Conservation (phyloP, 1,140 invertebrate species). For the Pachyrhynchus sulphureomaculatus region DNA sequence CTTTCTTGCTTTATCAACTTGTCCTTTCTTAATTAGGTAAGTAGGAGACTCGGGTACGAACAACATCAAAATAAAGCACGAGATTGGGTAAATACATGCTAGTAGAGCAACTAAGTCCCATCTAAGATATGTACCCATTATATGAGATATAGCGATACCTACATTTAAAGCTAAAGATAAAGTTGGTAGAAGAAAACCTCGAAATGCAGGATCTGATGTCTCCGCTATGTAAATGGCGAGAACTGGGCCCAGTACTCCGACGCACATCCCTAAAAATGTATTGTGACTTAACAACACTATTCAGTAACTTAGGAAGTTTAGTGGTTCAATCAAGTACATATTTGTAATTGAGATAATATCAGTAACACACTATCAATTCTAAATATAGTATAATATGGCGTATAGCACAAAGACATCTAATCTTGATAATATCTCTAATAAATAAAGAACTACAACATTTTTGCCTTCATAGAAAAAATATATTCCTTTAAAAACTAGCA, state of each 20-base stretch:
- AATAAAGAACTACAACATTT: no score
- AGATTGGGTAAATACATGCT: conserved; percentile 55
- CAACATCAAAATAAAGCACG: conserved; percentile 52
- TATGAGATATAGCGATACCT: conserved; percentile 58
- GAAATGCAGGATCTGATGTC: conserved; percentile 57
- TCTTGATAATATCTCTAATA: no score
- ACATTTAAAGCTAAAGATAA: conserved; percentile 42
- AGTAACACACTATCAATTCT: no score
- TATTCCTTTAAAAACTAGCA: no score
- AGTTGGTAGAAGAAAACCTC: conserved; percentile 56
- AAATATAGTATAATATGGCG: no score
- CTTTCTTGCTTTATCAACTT: conserved; percentile 54
- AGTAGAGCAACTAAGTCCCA: conserved; percentile 60
- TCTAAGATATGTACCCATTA: conserved; percentile 59
- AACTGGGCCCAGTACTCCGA: conserved; percentile 35
- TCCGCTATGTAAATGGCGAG: conserved; percentile 51
- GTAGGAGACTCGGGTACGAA: conserved; percentile 70
- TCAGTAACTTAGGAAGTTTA: no score
- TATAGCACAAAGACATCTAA: no score
- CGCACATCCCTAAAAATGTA: conserved; percentile 58
- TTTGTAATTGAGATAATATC: no score
- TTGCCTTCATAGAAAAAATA: no score
- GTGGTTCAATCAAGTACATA: no score
- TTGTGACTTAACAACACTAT: background rate
- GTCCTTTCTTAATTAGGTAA: conserved; percentile 62